Conservation (phyloP, 2,797 vertebrate species). For the Bucorvus abyssinicus region DNA sequence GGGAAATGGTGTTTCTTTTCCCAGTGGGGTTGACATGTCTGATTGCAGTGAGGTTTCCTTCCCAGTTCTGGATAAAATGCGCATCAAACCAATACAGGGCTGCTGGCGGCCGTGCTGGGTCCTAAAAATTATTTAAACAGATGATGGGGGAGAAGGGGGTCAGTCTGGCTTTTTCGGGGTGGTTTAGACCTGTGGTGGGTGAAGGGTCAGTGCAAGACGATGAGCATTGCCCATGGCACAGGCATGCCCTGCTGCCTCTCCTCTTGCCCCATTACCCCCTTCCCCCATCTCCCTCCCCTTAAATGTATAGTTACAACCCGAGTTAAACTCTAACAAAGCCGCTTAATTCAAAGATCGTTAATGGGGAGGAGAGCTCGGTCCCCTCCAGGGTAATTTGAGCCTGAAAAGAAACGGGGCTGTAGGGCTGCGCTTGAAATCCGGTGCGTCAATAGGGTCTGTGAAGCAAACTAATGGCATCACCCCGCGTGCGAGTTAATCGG, state of each 20-base stretch:
- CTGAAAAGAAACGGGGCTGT: constrained; percentile 78
- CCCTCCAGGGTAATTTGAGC: constrained; percentile 77
- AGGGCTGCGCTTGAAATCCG: constrained; percentile 79
- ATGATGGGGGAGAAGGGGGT: background rate
- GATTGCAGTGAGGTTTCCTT: background rate
- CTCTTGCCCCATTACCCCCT: rapidly evolving
- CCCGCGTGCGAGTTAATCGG: constrained; percentile 84
- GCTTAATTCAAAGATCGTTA: constrained; percentile 78
- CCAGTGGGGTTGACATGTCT: background rate
- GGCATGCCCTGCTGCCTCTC: background rate
- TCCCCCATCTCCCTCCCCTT: background rate
- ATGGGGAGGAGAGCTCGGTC: constrained; percentile 73
- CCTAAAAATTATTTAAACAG: constrained; percentile 11
- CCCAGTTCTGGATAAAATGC: background rate
- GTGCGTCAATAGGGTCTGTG: constrained; percentile 80
- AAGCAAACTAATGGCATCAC: constrained; percentile 88
- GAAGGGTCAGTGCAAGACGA: background rate
- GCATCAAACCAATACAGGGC: background rate
- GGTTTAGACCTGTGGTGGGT: background rate
- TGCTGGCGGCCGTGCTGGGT: background rate
- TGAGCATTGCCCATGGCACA: background rate
- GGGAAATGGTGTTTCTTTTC: background rate
- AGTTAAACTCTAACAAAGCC: constrained; percentile 67
- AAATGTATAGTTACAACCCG: constrained; percentile 29
- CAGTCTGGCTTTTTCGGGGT: background rate